Conservation (phyloP, 2,113 vertebrate genomes). For the Lanius collurio region DNA sequence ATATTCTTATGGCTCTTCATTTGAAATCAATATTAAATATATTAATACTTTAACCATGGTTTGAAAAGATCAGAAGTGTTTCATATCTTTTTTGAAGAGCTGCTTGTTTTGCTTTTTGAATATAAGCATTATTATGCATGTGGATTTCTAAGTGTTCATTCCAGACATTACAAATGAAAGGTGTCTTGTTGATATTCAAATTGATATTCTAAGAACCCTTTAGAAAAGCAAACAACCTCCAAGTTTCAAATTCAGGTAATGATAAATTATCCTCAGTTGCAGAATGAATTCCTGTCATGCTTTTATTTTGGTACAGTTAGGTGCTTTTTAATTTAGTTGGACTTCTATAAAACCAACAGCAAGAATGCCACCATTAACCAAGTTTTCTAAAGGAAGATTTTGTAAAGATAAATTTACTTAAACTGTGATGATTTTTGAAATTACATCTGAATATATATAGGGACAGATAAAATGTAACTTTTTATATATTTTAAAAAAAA, state of each 20-base stretch:
- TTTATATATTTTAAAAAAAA: neutral
- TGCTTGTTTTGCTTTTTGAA: constrained; percentile 69
- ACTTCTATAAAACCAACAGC: neutral
- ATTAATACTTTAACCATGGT: constrained; percentile 58
- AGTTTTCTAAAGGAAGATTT: neutral
- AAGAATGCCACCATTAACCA: neutral
- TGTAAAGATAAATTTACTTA: neutral
- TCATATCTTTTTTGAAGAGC: constrained; percentile 42
- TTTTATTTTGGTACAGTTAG: neutral
- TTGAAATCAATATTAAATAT: neutral
- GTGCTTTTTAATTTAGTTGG: neutral
- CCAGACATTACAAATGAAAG: constrained; percentile 13
- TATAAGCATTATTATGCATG: constrained; percentile 41
- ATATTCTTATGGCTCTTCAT: neutral
- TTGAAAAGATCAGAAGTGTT: constrained; percentile 73
- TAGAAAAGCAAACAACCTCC: neutral
- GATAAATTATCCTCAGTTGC: neutral
- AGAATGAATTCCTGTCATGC: neutral
- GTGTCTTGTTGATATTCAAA: neutral
- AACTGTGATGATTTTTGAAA: neutral
- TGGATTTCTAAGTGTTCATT: constrained; percentile 75
- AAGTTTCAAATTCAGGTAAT: neutral
- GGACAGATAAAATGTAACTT: neutral
- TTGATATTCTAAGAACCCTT: neutral
- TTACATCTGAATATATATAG: neutral